These are phyloP conservation scores for Eupeodes latifasciatus DNA, from an alignment of 2,888 invertebrate species.

Conservation along the genomic window DNA sequence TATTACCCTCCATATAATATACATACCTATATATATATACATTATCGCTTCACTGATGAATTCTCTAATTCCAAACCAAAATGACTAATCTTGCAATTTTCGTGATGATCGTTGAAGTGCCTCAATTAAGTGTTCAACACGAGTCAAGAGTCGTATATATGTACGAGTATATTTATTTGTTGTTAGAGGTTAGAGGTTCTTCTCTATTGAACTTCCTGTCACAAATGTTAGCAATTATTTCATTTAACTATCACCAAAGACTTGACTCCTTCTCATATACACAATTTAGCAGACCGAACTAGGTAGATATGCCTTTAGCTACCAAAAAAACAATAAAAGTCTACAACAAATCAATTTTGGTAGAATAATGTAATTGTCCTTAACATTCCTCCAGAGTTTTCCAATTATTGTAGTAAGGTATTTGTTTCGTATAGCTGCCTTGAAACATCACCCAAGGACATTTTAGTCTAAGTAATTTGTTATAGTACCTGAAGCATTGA, in stretches of 20 bases:
- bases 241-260: slow-evolving; percentile 18
- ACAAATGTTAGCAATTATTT: slow-evolving; percentile 57
- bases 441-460: slow-evolving; percentile 53
- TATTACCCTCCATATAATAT: not conserved
- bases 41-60: not conserved
- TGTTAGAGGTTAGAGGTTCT: slow-evolving; percentile 34
- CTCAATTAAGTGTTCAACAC: slow-evolving; percentile 43
- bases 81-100: not conserved
- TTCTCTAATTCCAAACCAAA: not conserved
- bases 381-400: slow-evolving; percentile 28
- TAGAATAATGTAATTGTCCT: slow-evolving; percentile 44
- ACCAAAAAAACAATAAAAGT: slow-evolving; percentile 4
- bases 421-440: slow-evolving; percentile 2
- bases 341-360: slow-evolving; percentile 55
- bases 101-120: slow-evolving; percentile 3
- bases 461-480: slow-evolving; percentile 52
- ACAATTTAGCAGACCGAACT: not conserved
- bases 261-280: not conserved
- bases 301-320: too few relatives aligned
- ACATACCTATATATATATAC: too few relatives aligned
- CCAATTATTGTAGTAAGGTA: not conserved
- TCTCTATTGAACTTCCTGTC: slow-evolving; percentile 56
- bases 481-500: slow-evolving; percentile 56
- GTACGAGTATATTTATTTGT: not conserved
- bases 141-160: slow-evolving; percentile 16